These are phyloP conservation scores for Dasyprocta punctata DNA, from an alignment of 2,113 vertebrate genomes.

Conservation along the genomic window DNA sequence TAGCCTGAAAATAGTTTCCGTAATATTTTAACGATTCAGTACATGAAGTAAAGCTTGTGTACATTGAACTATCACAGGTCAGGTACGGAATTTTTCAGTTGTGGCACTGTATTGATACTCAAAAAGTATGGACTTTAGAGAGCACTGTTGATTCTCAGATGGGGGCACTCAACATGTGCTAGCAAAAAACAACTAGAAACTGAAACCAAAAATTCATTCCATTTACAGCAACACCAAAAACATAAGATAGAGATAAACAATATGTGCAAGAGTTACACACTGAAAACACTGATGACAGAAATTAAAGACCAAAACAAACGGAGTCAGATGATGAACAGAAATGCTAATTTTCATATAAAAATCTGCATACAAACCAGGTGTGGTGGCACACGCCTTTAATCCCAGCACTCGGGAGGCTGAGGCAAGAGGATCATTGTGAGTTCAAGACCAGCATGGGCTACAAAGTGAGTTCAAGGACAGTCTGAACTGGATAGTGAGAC, in stretches of 20 bases:
- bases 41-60: not conserved
- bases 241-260: not conserved
- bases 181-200: not conserved
- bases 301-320: not conserved
- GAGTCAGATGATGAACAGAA: not conserved
- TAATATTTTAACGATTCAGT: not conserved
- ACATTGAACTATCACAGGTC: not conserved
- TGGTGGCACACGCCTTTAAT: too few species aligned
- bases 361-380: too few species aligned
- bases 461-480: too few species aligned
- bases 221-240: not conserved
- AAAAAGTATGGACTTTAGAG: not conserved
- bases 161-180: not conserved
- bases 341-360: not conserved
- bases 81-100: not conserved
- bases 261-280: not conserved
- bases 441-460: too few species aligned
- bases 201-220: not conserved
- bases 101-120: not conserved
- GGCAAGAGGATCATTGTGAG: too few species aligned
- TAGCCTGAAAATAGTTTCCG: not conserved
- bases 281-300: not conserved
- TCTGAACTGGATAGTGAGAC: too few species aligned
- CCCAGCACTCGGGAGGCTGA: too few species aligned
- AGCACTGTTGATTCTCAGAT: not conserved